Percentiles rank a stretch among this genome's conserved stretches.
These are phyloP conservation scores for Ernsta delagoae DNA, from an alignment of 2,888 invertebrate species.

Conservation along the genomic window DNA sequence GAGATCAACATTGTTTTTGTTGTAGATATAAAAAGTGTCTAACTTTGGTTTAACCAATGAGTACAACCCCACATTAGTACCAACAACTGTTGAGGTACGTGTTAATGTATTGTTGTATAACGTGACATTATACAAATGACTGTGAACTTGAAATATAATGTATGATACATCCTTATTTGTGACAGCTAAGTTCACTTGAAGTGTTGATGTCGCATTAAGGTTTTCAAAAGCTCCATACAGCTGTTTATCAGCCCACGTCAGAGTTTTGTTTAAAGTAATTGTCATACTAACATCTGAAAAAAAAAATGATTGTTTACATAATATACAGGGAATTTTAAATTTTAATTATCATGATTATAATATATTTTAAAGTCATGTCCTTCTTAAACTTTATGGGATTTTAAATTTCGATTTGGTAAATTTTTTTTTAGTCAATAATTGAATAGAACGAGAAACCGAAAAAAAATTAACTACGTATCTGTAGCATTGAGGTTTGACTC, in stretches of 20 bases:
- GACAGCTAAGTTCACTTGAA: constrained; percentile 69
- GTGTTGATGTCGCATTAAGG: constrained; percentile 54
- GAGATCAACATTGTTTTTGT: constrained; percentile 63
- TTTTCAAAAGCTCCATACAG: constrained; percentile 58
- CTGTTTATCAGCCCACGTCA: constrained; percentile 56
- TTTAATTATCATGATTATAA: no score
- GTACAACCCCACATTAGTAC: constrained; percentile 87
- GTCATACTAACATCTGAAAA: constrained; percentile 62
- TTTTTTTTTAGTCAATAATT: no score
- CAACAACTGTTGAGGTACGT: constrained; percentile 69
- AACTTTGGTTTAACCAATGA: constrained; percentile 52
- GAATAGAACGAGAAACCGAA: no score
- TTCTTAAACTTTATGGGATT: no score
- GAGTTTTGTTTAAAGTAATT: constrained; percentile 62
- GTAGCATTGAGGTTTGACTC: no score
- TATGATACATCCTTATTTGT: constrained; percentile 78
- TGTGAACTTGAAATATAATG: constrained; percentile 87
- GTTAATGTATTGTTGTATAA: constrained; percentile 71
- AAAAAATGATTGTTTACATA: constrained; percentile 18
- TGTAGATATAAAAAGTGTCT: constrained; percentile 70
- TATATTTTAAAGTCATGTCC: no score
- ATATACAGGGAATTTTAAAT: no score
- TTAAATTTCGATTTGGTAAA: no score
- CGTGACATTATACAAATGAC: constrained; percentile 82
- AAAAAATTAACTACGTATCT: no score